Conservation (phyloP, 92 coral and sea anemone genomes). For the Muricea muricata region DNA sequence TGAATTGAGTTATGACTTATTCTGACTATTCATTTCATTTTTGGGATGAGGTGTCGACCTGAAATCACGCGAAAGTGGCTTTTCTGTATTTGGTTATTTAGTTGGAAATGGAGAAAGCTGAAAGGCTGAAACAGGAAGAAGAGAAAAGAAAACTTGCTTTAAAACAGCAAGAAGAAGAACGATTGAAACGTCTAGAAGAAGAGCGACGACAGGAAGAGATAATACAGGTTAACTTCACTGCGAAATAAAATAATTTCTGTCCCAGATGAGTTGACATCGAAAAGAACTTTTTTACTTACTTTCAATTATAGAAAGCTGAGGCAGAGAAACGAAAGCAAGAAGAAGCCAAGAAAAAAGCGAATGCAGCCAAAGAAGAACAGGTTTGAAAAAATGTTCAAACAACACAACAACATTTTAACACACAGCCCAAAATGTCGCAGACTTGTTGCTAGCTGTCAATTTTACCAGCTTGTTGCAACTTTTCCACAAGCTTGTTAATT, state of each 20-base stretch:
- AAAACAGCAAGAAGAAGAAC: conserved; percentile 86
- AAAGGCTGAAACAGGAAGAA: conserved; percentile 34
- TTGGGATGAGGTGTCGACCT: too few species aligned
- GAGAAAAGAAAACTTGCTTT: conserved; percentile 52
- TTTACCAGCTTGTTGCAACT: too few species aligned
- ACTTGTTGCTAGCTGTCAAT: too few species aligned
- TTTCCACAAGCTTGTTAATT: too few species aligned
- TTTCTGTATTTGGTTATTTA: neutral
- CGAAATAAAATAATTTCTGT: too few species aligned
- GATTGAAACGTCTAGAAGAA: conserved; percentile 60
- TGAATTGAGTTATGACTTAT: too few species aligned
- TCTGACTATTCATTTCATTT: too few species aligned
- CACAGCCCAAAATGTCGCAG: too few species aligned
- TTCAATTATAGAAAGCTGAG: conserved; percentile 45
- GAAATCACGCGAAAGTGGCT: neutral
- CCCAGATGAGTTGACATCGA: too few species aligned
- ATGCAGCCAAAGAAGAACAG: conserved; percentile 76
- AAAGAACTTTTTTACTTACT: too few species aligned
- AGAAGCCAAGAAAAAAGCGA: conserved; percentile 58
- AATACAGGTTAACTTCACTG: neutral
- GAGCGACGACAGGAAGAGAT: neutral
- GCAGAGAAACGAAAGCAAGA: conserved; percentile 54
- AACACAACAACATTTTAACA: too few species aligned
- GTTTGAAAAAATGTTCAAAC: too few species aligned
- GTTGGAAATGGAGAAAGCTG: conserved; percentile 80